Base-by-base conservation (phyloP, 2,888 invertebrate species). In the Caenorhabditis sp. region DNA sequence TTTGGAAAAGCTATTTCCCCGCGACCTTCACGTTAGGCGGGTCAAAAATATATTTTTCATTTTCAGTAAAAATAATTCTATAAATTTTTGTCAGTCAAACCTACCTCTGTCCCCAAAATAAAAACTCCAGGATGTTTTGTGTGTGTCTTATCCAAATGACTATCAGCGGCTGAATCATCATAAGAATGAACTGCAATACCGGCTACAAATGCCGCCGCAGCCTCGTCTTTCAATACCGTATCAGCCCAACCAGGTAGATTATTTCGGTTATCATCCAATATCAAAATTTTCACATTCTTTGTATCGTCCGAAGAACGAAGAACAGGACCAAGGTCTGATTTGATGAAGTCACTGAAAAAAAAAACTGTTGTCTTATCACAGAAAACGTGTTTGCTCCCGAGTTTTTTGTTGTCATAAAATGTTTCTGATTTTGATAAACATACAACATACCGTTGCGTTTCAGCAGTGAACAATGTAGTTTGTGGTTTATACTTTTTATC, bases 261-360 rank as follows among this genome's bases (percentile, higher is more conserved):
- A 5, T 86, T 67, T 58, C 88, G 74, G 56, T 88, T 82, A 77
- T 91, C 95, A 84, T 95, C 95, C 25, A 92, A 89, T 1, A 92
- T 91, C 72, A 95, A 89, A 20, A 95, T 91, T 77, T 92, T 91
- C 0, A 93, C 88, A 68, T 91, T 84, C 10, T 91, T 91, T 80
- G 91, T 91, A 3, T 90, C 88, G 1, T 90, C 90, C 8, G 88
- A 91, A 7, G 91, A 89, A 25, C 60, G 59, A 23, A 95, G 88
- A 0, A 92, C 91, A 0, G 93, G 94, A 0, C 94, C 94, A 26
- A 95, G 90, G 88, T 94, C 90, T n/a, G 92, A 88, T 0, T 89
- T 91, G 1, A 94, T 89, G 91, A 93, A 95, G 62, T 91, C 90
- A 26, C 91, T 63, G 14, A 8, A 89, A 17, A 76, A 78, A 53